Base-by-base conservation (phyloP, 2,113 vertebrate genomes). In the Fukomys damarensis region DNA sequence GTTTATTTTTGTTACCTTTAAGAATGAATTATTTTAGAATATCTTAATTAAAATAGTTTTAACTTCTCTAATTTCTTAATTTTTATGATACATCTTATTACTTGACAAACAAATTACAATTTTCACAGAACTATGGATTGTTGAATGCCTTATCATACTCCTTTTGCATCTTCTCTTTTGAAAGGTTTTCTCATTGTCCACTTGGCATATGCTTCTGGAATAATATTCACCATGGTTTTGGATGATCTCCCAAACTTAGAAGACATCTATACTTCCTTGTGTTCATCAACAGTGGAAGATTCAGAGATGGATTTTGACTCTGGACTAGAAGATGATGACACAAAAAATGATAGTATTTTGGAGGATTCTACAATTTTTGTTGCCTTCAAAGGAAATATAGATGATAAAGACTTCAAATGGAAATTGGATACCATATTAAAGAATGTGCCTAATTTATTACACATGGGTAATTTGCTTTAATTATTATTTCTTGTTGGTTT, bases 371-470 rank as follows among this genome's bases (percentile, higher is more conserved):
- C 98, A 0, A 99, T 99, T 93, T 99, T 99, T 97, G 98, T 99
- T 93, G 99, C 99, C 96, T 99, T 99, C 97, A 99, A 99, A 98
- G 99, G 99, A 95, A 99, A 99, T 98, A 99, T 99, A 98, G 98
- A 99, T 46, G 99, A 99, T 98, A 98, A 98, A 95, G 99, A 99
- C 97, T 99, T 99, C 97, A 98, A 98, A 94, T 98, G 99, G 96
- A 99, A 99, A 97, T 99, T 99, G 56, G 98, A 99, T 86, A 97
- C 81, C 82, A 98, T 99, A 98, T 96, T 99, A 97, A 98, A 98
- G 95, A 99, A 98, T 96, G 99, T 99, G 96, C 99, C 99, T 77
- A 98, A 98, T 88, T 98, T 99, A 94, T 98, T 99, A 96, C 98
- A 99, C 95, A 99, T 99, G 98, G 99, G 99, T 99, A 98, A 98